Conservation (phyloP, 2,888 invertebrate genomes). For the Ptilodon capucinus region DNA sequence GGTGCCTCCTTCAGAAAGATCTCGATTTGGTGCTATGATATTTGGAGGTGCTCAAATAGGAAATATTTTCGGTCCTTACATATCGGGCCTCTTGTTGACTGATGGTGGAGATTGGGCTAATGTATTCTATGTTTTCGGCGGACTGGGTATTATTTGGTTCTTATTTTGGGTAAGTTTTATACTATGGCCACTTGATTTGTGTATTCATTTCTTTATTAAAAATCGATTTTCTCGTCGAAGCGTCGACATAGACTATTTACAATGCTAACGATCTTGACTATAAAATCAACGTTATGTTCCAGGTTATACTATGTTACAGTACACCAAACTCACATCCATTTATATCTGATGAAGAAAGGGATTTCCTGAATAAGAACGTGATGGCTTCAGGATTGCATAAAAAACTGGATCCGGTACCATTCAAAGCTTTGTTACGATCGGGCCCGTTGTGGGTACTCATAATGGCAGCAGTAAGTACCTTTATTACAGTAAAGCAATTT, state of each 20-base stretch:
- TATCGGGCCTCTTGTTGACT: slow-evolving; percentile 71
- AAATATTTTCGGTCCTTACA: slow-evolving; percentile 75
- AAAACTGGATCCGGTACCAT: slow-evolving; percentile 84
- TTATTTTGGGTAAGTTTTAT: slow-evolving; percentile 68
- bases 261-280: not conserved
- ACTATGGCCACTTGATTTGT: too few relatives aligned
- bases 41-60: slow-evolving; percentile 83
- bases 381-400: slow-evolving; percentile 76
- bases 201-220: too few relatives aligned
- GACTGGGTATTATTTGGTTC: slow-evolving; percentile 78
- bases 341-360: slow-evolving; percentile 76
- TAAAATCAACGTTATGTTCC: slow-evolving; percentile 25
- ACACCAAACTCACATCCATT: slow-evolving; percentile 78
- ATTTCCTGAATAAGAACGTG: slow-evolving; percentile 79
- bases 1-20: slow-evolving; percentile 82
- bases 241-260: too few relatives aligned
- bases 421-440: slow-evolving; percentile 85
- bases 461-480: slow-evolving; percentile 83
- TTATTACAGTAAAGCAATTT: slow-evolving; percentile 8
- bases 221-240: too few relatives aligned
- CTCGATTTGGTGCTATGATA: slow-evolving; percentile 81
- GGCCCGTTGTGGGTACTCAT: slow-evolving; percentile 87
- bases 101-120: slow-evolving; percentile 79
- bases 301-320: slow-evolving; percentile 73
- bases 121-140: slow-evolving; percentile 83